Percentiles rank a stretch among this genome's conserved stretches.
phyloP scores from a whole-genome alignment of 2,888 invertebrate species.

The Therioaphis trifolii region DNA sequence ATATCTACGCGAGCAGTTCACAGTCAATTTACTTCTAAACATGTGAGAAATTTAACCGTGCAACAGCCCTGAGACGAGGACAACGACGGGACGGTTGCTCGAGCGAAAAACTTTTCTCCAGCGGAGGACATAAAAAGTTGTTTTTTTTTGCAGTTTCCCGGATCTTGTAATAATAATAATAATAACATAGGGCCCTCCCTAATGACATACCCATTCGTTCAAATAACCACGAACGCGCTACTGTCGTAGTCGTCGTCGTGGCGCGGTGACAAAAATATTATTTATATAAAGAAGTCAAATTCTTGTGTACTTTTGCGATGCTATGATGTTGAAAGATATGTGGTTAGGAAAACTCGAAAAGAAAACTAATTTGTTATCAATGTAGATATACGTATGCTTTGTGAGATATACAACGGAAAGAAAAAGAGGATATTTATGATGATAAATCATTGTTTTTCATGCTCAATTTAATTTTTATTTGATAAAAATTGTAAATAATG shows the following conservation, averaged over 20 bases:
- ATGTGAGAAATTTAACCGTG: slow-evolving; percentile 43
- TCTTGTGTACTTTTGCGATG: background rate
- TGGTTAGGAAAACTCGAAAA: background rate
- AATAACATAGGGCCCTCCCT: background rate
- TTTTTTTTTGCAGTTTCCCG: background rate
- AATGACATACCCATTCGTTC: background rate
- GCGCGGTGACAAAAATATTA: background rate
- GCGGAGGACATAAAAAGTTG: background rate
- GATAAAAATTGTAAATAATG: background rate
- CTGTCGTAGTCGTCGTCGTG: too few species aligned
- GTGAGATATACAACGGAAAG: background rate
- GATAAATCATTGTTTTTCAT: background rate
- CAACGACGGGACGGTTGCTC: background rate
- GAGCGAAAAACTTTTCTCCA: slow-evolving; percentile 26
- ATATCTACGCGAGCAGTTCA: slow-evolving; percentile 25
- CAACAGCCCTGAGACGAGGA: background rate
- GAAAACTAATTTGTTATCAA: slow-evolving; percentile 17
- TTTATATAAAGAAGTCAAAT: slow-evolving; percentile 1
- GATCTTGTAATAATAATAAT: background rate
- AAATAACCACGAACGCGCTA: background rate
- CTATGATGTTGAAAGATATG: background rate
- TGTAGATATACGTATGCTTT: too few species aligned
- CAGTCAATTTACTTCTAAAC: slow-evolving; percentile 52
- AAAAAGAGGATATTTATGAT: too few species aligned
- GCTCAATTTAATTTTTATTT: background rate